Conservation (phyloP, 2,113 vertebrate genomes). For the Chaetorhynchus papuensis region DNA sequence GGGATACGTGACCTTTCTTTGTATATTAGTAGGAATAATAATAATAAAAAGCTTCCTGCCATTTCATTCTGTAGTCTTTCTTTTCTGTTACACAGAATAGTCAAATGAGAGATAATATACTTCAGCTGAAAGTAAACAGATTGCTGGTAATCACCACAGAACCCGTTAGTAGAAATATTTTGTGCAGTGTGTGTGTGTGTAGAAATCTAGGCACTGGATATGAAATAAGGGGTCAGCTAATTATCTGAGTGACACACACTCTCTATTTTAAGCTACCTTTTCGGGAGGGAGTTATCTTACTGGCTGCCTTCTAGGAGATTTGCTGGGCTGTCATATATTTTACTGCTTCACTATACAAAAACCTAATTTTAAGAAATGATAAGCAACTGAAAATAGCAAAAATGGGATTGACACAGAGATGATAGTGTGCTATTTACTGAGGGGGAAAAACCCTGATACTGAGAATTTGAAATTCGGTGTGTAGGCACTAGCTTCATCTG, state of each 20-base stretch:
- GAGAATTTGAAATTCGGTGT: neutral
- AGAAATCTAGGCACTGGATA: neutral
- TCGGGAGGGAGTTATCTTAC: neutral
- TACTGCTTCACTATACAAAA: neutral
- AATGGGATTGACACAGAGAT: neutral
- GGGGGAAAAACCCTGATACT: rapidly evolving
- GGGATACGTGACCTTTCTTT: neutral
- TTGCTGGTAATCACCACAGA: neutral
- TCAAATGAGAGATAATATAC: neutral
- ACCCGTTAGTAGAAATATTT: neutral
- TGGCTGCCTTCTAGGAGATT: neutral
- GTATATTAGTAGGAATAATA: neutral
- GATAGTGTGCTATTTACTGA: neutral
- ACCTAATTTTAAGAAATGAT: neutral
- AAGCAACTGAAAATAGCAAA: neutral
- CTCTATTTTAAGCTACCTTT: neutral
- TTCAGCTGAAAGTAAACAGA: neutral
- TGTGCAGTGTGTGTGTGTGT: neutral
- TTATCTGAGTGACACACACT: neutral
- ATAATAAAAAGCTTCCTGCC: neutral
- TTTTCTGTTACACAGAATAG: neutral
- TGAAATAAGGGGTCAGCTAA: neutral
- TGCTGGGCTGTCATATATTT: neutral
- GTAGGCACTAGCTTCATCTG: neutral
- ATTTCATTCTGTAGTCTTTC: neutral